phyloP scores from a whole-genome alignment of 2,797 vertebrate species.

The Peromyscus aztecus region DNA sequence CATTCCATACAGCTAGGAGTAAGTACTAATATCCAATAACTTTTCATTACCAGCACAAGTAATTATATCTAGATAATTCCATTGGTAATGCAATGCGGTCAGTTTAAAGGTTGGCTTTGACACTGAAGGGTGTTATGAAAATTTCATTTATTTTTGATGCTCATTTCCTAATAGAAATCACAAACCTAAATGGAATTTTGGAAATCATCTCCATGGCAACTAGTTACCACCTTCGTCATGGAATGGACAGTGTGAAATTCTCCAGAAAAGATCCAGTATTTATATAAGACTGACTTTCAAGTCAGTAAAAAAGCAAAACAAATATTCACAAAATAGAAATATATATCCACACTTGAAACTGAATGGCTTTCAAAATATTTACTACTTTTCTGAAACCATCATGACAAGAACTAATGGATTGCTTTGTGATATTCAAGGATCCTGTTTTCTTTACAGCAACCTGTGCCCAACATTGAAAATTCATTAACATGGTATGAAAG shows the following conservation, averaged over 20 bases:
- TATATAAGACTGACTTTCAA: slow-evolving; percentile 39
- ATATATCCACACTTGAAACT: background rate
- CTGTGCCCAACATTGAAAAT: background rate
- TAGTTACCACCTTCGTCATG: slow-evolving; percentile 25
- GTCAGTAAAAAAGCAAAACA: background rate
- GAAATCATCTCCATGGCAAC: slow-evolving; percentile 71
- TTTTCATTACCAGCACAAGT: slow-evolving; percentile 62
- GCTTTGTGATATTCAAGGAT: slow-evolving; percentile 17
- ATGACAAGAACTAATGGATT: slow-evolving; percentile 40
- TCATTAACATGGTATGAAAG: slow-evolving; percentile 10
- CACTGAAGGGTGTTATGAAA: slow-evolving; percentile 68
- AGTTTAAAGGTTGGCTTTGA: slow-evolving; percentile 66
- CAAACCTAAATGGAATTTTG: slow-evolving; percentile 58
- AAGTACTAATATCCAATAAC: slow-evolving; percentile 36
- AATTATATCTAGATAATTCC: slow-evolving; percentile 72
- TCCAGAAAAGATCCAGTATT: slow-evolving; percentile 28
- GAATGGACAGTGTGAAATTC: slow-evolving; percentile 64
- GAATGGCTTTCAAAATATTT: slow-evolving; percentile 49
- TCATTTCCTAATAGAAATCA: slow-evolving; percentile 70
- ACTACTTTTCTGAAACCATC: background rate
- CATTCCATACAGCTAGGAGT: background rate
- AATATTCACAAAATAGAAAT: slow-evolving; percentile 38
- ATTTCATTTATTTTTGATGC: slow-evolving; percentile 63
- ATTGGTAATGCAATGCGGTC: slow-evolving; percentile 52
- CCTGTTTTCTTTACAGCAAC: background rate